Base-by-base conservation (phyloP, 2,888 invertebrate genomes). In the Lasius fuliginosus region DNA sequence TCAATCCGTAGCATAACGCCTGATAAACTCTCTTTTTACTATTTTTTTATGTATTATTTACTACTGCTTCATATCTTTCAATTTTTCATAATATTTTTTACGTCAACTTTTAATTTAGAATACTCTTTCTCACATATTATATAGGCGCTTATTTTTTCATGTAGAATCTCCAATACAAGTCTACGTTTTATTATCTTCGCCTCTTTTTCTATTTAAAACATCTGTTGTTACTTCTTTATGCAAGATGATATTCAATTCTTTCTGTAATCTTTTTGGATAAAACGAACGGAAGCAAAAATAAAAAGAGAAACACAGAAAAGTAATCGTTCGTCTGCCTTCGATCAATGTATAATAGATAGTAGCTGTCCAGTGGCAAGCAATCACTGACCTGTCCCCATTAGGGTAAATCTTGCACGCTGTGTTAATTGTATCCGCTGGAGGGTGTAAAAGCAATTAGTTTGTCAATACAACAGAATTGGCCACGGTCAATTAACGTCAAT, bases 401-500 rank as follows among this genome's bases (percentile, higher is more conserved):
- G 65, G 27, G 53, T 67, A 67, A 76, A 65, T 67, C 65, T 56
- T 30, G 65, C 23, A 18, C 58, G 30, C 9, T n/a, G 69, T 62
- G 83, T 83, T 83, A 83, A 83, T 83, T 74, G 67, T 76, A 58
- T 64, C 36, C 69, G 71, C 42, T 69, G 56, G 71, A 71, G 79
- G 71, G 62, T 71, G 79, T 56, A 79, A 69, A 79, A 79, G 79
- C 83, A 79, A 83, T 79, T 83, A 71, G 62, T 64, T 79, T 18
- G 64, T 64, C 83, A 64, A 79, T 49, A 53, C 58, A 36, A 46
- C 23, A 75, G 30, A 9, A 42, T 30, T 27, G 30, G 49, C 49
- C 11, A 12, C 33, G 53, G 56, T 67, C n/a, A 67, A 40, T 77
- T 56, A 67, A 56, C 40, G 27, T 67, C 40, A 56, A 53, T 56